Evolutionary conservation across 2,888 invertebrate genomes (phyloP).

Genomic region (Galeruca laticollis): DNA sequence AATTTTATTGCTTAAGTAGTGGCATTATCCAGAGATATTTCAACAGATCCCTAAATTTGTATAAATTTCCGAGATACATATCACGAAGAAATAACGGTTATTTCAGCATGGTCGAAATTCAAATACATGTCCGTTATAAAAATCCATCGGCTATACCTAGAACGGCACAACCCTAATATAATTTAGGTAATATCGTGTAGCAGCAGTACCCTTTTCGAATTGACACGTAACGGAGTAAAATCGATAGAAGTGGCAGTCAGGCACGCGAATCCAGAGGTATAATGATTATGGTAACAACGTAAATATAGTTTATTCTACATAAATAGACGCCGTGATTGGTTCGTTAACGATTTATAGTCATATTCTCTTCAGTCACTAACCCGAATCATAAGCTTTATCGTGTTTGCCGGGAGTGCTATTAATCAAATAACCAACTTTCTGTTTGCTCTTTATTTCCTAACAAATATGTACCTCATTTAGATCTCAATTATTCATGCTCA

Average conservation of each 20-base stretch:
- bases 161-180: constrained; percentile 44
- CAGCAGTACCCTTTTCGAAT: constrained; percentile 51
- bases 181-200: constrained; percentile 52
- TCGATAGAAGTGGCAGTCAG: constrained; percentile 50
- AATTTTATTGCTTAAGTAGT: no score
- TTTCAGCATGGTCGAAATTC: constrained; percentile 25
- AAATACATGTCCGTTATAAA: constrained; percentile 26
- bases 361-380: constrained; percentile 37
- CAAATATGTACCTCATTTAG: neutral
- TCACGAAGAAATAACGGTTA: constrained; percentile 34
- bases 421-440: constrained; percentile 23
- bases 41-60: constrained; percentile 22
- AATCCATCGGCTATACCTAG: constrained; percentile 26
- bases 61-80: constrained; percentile 34
- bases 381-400: constrained; percentile 31
- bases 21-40: constrained; percentile 25
- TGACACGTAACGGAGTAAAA: constrained; percentile 55
- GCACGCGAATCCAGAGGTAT: constrained; percentile 50
- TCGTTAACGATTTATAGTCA: constrained; percentile 45
- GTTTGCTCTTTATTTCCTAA: constrained; percentile 6
- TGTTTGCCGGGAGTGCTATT: constrained; percentile 22
- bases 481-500: neutral
- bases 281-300: constrained; percentile 47
- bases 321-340: constrained; percentile 46
- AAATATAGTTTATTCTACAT: constrained; percentile 47